These are phyloP conservation scores for Chloroceryle amazona DNA, from an alignment of 2,797 vertebrate species.

Conservation along the genomic window DNA sequence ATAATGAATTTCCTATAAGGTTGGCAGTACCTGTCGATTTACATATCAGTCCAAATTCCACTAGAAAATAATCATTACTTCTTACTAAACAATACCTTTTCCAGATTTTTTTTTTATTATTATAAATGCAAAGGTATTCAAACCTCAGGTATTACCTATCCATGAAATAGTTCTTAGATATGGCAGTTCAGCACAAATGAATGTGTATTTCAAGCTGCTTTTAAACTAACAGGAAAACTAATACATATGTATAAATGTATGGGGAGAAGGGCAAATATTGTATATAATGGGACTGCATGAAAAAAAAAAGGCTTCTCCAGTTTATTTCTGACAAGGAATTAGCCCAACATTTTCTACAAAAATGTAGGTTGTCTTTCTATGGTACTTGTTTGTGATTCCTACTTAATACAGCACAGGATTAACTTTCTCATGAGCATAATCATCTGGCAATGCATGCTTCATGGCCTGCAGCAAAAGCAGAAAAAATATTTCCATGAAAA, in stretches of 20 bases:
- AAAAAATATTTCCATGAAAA: not conserved
- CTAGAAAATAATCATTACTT: not conserved
- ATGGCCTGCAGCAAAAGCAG: not conserved
- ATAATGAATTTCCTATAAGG: rapidly evolving
- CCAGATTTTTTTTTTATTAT: not conserved
- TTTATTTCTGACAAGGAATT: not conserved
- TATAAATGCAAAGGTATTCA: not conserved
- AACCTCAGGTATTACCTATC: not conserved
- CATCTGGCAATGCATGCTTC: not conserved
- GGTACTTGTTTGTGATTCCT: not conserved
- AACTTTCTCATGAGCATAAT: conserved; percentile 20
- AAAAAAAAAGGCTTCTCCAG: not conserved
- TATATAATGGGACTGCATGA: not conserved
- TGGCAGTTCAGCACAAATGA: not conserved
- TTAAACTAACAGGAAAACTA: not conserved
- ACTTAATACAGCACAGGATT: not conserved
- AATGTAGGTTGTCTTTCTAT: not conserved
- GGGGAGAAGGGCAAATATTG: not conserved
- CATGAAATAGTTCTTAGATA: not conserved
- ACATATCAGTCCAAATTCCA: not conserved
- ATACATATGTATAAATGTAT: not conserved
- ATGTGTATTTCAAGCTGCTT: not conserved
- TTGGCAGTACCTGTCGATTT: not conserved
- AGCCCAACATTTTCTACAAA: not conserved
- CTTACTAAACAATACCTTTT: not conserved